phyloP scores from a whole-genome alignment of 2,888 invertebrate species.

The Dolichomitus sp. region DNA sequence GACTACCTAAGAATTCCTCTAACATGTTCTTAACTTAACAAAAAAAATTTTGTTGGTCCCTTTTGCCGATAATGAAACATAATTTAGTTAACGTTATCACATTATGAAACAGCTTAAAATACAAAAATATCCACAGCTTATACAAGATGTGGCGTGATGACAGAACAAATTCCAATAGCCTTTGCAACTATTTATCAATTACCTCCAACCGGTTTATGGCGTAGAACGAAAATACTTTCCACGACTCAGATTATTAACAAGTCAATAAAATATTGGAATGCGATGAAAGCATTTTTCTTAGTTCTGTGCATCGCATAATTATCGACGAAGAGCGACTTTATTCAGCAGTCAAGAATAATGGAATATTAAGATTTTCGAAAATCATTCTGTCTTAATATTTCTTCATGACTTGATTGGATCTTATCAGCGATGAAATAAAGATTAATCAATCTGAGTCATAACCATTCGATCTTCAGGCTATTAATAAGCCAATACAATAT shows the following conservation, averaged over 20 bases:
- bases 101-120: background rate
- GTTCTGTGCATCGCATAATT: background rate
- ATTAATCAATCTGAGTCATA: too few species aligned
- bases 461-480: background rate
- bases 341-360: background rate
- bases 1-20: background rate
- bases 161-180: slow-evolving; percentile 1
- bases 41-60: background rate
- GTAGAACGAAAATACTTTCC: background rate
- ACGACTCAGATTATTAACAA: background rate
- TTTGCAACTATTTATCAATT: background rate
- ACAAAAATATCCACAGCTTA: background rate
- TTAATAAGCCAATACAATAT: background rate
- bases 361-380: background rate
- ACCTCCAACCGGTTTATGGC: background rate
- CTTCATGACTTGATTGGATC: too few species aligned
- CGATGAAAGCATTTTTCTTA: background rate
- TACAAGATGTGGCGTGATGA: background rate
- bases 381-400: background rate
- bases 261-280: background rate
- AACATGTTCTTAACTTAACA: background rate
- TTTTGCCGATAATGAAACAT: background rate
- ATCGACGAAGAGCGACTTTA: background rate
- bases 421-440: too few species aligned
- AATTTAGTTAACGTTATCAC: background rate